Percentiles rank a stretch among this genome's conserved stretches.
phyloP scores from a whole-genome alignment of 1,140 invertebrate species.

The Drosophila dunni region DNA sequence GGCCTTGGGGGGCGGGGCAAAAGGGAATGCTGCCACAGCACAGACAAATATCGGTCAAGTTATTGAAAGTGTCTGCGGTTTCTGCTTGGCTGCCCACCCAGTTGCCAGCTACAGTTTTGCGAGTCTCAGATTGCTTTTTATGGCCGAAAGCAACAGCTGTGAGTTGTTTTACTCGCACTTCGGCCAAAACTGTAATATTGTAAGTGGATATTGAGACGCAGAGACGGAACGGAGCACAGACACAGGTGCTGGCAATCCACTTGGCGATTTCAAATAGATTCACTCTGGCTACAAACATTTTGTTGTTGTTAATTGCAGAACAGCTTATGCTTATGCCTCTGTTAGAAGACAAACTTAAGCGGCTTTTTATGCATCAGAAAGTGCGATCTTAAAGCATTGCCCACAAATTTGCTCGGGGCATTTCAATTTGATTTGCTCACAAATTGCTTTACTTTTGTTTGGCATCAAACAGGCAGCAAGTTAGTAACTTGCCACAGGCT shows the following conservation, averaged over 20 bases:
- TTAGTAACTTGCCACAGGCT: conserved; percentile 16
- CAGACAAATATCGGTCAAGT: conserved; percentile 55
- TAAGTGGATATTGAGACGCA: conserved; percentile 28
- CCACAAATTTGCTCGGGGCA: conserved; percentile 33
- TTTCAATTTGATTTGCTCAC: conserved; percentile 49
- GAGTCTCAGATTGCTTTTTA: conserved; percentile 38
- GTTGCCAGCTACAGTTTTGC: conserved; percentile 15
- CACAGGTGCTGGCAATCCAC: conserved; percentile 8
- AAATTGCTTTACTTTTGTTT: conserved; percentile 51
- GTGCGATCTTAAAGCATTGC: conserved; percentile 18
- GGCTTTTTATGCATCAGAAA: conserved; percentile 32
- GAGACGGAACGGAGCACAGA: not conserved
- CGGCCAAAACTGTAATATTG: not conserved
- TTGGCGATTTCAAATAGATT: conserved; percentile 27
- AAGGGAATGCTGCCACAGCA: conserved; percentile 10
- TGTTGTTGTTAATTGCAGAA: conserved; percentile 47
- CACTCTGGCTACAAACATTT: not conserved
- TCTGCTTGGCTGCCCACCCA: conserved; percentile 3
- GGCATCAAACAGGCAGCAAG: conserved; percentile 22
- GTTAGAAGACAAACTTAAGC: conserved; percentile 12
- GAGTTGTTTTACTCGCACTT: conserved; percentile 17
- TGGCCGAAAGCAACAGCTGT: conserved; percentile 46
- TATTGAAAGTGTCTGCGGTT: conserved; percentile 59
- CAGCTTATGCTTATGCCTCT: conserved; percentile 16
- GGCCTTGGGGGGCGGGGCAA: not conserved